These are phyloP conservation scores for Merops nubicus DNA, from an alignment of 2,113 vertebrate genomes.

Conservation along the genomic window DNA sequence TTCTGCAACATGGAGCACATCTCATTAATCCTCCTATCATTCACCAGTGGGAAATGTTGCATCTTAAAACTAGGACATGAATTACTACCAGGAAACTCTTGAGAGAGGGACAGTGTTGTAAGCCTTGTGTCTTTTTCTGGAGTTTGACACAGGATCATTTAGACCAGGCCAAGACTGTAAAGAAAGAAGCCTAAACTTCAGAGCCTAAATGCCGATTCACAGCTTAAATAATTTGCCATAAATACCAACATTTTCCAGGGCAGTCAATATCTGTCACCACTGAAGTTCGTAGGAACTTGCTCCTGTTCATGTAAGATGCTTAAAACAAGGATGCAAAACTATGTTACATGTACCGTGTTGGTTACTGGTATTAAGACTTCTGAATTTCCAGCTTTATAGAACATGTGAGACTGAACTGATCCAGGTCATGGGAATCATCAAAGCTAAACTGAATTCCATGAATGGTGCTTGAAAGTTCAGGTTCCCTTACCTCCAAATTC, in stretches of 20 bases:
- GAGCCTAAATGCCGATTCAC: not conserved
- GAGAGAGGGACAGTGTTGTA: not conserved
- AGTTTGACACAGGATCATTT: not conserved
- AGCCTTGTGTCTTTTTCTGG: not conserved
- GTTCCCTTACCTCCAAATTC: not conserved
- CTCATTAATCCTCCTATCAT: not conserved
- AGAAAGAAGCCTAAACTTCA: not conserved
- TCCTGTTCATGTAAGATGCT: not conserved
- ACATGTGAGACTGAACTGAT: not conserved
- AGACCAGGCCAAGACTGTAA: not conserved
- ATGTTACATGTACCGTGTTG: not conserved
- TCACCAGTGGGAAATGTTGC: not conserved
- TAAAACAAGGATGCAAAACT: not conserved
- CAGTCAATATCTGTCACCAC: not conserved
- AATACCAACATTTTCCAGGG: not conserved
- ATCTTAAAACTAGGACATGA: not conserved
- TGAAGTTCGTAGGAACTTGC: not conserved
- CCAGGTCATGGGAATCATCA: not conserved
- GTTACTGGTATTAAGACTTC: not conserved
- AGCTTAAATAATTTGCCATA: not conserved
- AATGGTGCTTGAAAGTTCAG: not conserved
- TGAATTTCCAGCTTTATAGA: not conserved
- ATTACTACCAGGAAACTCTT: not conserved
- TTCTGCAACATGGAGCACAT: not conserved
- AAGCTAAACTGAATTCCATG: not conserved